Percentiles rank a stretch among this genome's conserved stretches.
phyloP scores from a whole-genome alignment of 2,113 vertebrate genomes.

The Pachypanchax playfairii region DNA sequence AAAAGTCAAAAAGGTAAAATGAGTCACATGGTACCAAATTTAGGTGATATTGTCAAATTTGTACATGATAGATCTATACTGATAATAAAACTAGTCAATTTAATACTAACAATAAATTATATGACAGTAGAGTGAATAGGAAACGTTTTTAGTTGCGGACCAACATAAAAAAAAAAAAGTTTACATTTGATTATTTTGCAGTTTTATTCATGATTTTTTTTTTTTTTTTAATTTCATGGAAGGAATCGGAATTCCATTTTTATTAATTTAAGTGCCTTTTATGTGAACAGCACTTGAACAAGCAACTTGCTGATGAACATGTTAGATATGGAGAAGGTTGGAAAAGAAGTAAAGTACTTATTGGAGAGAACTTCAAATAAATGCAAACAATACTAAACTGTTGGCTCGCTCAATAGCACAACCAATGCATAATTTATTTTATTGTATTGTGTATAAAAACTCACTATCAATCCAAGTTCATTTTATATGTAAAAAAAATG shows the following conservation, averaged over 20 bases:
- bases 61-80: too few relatives aligned
- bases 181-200: neutral
- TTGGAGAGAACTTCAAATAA: neutral
- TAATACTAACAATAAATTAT: too few relatives aligned
- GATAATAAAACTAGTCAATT: too few relatives aligned
- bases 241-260: too few relatives aligned
- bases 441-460: neutral
- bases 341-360: neutral
- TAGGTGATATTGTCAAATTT: neutral
- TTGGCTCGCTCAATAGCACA: too few relatives aligned
- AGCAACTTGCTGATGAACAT: neutral
- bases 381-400: neutral
- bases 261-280: neutral
- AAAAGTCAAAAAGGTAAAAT: slow-evolving; percentile 26
- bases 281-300: neutral
- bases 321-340: neutral
- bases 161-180: too few relatives aligned
- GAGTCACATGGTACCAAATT: slow-evolving; percentile 10
- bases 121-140: too few relatives aligned
- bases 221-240: neutral
- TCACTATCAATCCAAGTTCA: neutral
- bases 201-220: neutral
- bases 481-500: too few relatives aligned
- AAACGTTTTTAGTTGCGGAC: too few relatives aligned
- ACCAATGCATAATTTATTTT: neutral